Evolutionary conservation across 1,140 invertebrate species (phyloP), one percentile per base, ranked within the genome.

Genomic region (Chelonus insularis): DNA sequence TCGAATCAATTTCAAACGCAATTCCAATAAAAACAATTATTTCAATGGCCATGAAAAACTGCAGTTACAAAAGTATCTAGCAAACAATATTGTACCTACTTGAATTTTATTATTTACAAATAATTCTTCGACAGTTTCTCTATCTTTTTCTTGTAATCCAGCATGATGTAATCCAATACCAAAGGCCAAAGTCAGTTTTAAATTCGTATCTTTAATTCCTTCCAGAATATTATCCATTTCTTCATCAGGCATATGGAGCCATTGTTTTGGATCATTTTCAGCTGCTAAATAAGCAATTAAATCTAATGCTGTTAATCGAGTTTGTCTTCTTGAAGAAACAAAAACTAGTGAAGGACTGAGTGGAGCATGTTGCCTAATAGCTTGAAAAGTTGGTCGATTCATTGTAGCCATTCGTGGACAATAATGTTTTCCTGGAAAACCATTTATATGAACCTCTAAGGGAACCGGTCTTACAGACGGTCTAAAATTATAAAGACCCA

Each of bases 101-200:
- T 99, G 97, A 75, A 99, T 99, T 76, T 97, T 99, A 68, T 95
- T 91, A 81, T 97, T 94, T 2, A 97, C 89, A 83, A 98, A 99
- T 4, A 99, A 81, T 77, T 97, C 93, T 77, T 99, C 97, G 0
- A 97, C 93, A 29, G 88, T 89, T 73, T 88, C 91, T 48, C 96
- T 84, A 81, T 99, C 98, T 67, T 86, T 86, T 56, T 99, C 96
- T 67, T 95, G 90, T 32, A 99, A 79, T 60, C 92, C 97, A 16
- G 97, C 97, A 83, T 99, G 98, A 85, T 99, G 98, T 59, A 99
- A 88, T 8, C 97, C 98, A 70, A 99, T 98, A 5, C 98, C 98
- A 84, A 99, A 99, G 0, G 94, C 90, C 11, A 99, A 82, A 0
- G 94, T 96, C 36, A 98, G 84, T 76, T 97, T 96, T 4, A 99